These are phyloP conservation scores for Mesorhabditis spiculigera DNA, from an alignment of 2,888 invertebrate genomes.

Conservation along the genomic window DNA sequence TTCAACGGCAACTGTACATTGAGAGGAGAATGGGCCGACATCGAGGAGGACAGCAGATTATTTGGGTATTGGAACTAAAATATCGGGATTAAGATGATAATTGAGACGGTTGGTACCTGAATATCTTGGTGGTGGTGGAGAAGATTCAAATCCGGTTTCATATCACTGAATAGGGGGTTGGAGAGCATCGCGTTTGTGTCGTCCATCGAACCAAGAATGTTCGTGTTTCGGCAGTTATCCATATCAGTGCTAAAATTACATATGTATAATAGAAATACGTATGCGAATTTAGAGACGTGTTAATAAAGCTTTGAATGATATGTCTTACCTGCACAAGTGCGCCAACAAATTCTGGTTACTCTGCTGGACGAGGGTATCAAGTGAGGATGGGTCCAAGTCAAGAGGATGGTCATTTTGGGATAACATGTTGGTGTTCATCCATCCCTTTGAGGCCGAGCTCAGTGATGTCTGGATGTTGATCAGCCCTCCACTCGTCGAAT, in stretches of 20 bases:
- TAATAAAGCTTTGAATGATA: neutral
- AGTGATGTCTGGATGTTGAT: neutral
- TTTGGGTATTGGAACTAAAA: neutral
- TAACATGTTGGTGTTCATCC: slow-evolving; percentile 14
- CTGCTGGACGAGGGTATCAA: slow-evolving; percentile 37
- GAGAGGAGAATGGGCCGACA: neutral
- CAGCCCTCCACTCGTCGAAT: too few relatives aligned
- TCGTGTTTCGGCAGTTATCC: neutral
- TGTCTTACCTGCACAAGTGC: slow-evolving; percentile 33
- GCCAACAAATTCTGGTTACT: slow-evolving; percentile 36
- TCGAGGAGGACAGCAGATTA: neutral
- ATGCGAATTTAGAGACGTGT: too few relatives aligned
- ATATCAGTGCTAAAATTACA: neutral
- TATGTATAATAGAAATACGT: too few relatives aligned
- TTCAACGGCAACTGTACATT: neutral
- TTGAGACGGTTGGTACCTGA: neutral
- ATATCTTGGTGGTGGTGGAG: neutral
- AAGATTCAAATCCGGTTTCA: slow-evolving; percentile 8
- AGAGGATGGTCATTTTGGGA: slow-evolving; percentile 39
- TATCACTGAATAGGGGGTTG: slow-evolving; percentile 8
- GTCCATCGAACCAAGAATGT: slow-evolving; percentile 13
- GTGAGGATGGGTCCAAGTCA: slow-evolving; percentile 38
- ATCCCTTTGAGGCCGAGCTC: slow-evolving; percentile 6
- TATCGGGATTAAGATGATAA: neutral
- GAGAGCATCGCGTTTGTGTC: slow-evolving; percentile 11